A percentile compares a stretch with the other conserved stretches of the same genome.
phyloP scores from a whole-genome alignment of 1,140 invertebrate genomes.

The Gryon sp. region DNA sequence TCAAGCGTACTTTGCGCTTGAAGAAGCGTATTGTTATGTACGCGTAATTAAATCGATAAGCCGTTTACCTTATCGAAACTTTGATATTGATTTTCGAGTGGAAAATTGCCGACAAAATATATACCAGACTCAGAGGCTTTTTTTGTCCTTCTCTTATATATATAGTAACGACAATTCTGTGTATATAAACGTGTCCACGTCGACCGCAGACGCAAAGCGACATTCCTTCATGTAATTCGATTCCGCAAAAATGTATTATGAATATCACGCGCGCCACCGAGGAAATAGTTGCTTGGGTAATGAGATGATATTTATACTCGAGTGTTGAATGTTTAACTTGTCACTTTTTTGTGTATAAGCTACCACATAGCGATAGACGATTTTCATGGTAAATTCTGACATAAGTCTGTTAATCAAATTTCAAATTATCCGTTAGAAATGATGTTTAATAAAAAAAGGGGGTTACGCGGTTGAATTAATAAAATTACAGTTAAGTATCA shows the following conservation, averaged over 20 bases:
- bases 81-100: slow-evolving; percentile 19
- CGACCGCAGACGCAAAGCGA: slow-evolving; percentile 16
- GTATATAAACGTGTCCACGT: slow-evolving; percentile 28
- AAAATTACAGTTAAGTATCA: no score
- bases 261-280: slow-evolving; percentile 14
- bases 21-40: slow-evolving; percentile 14
- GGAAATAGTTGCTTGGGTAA: slow-evolving; percentile 6
- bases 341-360: not conserved
- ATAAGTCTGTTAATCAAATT: no score
- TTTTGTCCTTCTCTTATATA: slow-evolving; percentile 2
- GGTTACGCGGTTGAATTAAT: no score
- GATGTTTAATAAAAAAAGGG: no score
- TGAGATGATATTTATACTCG: not conserved
- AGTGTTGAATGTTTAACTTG: not conserved
- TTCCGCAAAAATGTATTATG: slow-evolving; percentile 30
- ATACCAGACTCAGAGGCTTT: no score
- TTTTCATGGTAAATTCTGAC: no score
- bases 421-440: no score
- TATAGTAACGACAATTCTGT: not conserved
- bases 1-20: not conserved
- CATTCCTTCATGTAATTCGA: slow-evolving; percentile 40
- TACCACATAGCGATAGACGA: no score
- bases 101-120: slow-evolving; percentile 8
- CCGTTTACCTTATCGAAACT: slow-evolving; percentile 25
- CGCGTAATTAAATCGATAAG: slow-evolving; percentile 46